phyloP scores from a whole-genome alignment of 2,797 vertebrate genomes.

The Parauchenoglanis ngamensis region DNA sequence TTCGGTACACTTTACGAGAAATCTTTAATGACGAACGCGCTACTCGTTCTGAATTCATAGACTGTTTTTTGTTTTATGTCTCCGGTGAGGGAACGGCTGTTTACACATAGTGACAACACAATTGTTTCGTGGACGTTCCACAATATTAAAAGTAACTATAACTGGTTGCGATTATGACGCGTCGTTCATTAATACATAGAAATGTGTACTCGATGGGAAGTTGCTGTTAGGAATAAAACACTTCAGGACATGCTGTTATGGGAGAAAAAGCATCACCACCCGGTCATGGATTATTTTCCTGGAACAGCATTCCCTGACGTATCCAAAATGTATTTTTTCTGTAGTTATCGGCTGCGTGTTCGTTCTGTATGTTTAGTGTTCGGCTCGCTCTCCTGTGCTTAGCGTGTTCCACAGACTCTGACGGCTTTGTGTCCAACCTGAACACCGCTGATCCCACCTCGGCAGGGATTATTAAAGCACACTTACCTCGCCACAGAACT shows the following conservation, averaged over 20 bases:
- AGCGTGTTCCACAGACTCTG: not conserved
- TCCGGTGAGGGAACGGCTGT: not conserved
- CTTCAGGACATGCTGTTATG: not conserved
- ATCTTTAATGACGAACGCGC: not conserved
- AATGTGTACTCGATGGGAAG: not conserved
- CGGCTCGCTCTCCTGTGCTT: not conserved
- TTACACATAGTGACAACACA: not conserved
- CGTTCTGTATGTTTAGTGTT: not conserved
- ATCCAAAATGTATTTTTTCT: too few relatives aligned
- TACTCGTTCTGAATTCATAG: not conserved
- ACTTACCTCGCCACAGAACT: conserved; percentile 32
- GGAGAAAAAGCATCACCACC: not conserved
- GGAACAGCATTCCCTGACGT: not conserved
- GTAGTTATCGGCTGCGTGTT: not conserved
- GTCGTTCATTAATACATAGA: not conserved
- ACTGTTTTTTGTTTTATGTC: too few relatives aligned
- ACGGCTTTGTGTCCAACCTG: conserved; percentile 18
- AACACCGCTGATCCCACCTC: conserved; percentile 24
- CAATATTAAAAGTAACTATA: not conserved
- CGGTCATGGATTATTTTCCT: not conserved
- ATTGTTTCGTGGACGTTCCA: not conserved
- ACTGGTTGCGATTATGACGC: not conserved
- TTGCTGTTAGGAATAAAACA: not conserved
- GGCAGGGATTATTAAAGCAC: conserved; percentile 37
- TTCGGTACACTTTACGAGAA: not conserved